A percentile compares a stretch with the other conserved stretches of the same genome.
These are phyloP conservation scores for Urosaurus nigricauda DNA, from an alignment of 2,797 vertebrate species.

Conservation along the genomic window DNA sequence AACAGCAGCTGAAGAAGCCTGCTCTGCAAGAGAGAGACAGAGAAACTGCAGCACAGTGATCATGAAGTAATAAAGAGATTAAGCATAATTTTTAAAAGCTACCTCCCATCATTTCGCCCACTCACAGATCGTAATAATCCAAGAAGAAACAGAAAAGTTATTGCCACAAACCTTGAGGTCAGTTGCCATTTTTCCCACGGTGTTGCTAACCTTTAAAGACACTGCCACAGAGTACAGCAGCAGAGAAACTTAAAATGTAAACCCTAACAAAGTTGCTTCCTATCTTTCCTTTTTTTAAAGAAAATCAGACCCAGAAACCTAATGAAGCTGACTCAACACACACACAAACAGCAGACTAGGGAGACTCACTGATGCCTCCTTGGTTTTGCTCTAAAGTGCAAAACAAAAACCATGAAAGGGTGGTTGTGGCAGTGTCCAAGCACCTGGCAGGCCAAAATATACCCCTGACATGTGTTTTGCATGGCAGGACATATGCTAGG, in stretches of 20 bases:
- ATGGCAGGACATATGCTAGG: not conserved
- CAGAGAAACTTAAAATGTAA: not conserved
- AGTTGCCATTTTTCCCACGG: slow-evolving; percentile 9
- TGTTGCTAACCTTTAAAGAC: not conserved
- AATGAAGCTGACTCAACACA: not conserved
- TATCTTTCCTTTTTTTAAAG: not conserved
- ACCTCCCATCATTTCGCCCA: not conserved
- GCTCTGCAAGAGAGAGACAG: not conserved
- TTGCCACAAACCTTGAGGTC: not conserved
- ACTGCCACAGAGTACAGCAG: not conserved
- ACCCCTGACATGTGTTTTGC: not conserved
- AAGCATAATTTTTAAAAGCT: not conserved
- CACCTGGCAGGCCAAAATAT: not conserved
- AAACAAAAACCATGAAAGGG: not conserved
- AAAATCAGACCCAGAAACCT: not conserved
- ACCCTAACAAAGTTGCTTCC: not conserved
- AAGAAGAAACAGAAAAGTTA: slow-evolving; percentile 12
- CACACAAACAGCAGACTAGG: not conserved
- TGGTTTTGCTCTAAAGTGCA: not conserved
- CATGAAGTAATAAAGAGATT: not conserved
- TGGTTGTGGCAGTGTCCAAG: not conserved
- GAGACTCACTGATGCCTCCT: not conserved
- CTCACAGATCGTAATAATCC: not conserved
- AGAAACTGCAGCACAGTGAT: not conserved
- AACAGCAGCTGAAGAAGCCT: not conserved